phyloP scores from a whole-genome alignment of 1,140 invertebrate species.

The Spodoptera frugiperda region DNA sequence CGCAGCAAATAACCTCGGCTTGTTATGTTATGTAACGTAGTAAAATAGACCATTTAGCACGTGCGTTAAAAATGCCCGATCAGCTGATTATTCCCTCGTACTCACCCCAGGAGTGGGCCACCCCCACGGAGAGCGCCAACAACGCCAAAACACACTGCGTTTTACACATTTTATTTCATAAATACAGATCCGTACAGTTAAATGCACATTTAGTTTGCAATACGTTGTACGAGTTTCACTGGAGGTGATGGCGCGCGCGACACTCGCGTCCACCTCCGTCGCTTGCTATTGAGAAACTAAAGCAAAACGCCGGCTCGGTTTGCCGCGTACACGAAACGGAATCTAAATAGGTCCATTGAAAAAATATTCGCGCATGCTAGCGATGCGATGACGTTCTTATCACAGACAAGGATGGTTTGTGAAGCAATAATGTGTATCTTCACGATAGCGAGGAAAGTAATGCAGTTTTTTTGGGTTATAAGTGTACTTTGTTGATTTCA shows the following conservation, averaged over 20 bases:
- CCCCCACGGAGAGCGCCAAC: slow-evolving; percentile 60
- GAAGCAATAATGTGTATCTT: not conserved
- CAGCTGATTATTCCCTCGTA: slow-evolving; percentile 75
- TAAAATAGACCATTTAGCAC: slow-evolving; percentile 75
- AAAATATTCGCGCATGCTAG: slow-evolving; percentile 65
- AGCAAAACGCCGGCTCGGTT: slow-evolving; percentile 52
- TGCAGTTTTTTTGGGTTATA: not conserved
- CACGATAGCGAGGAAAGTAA: not conserved
- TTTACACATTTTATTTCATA: slow-evolving; percentile 80
- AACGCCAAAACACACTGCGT: slow-evolving; percentile 70
- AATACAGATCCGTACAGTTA: slow-evolving; percentile 66
- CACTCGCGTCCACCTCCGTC: slow-evolving; percentile 65
- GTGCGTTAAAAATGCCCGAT: slow-evolving; percentile 70
- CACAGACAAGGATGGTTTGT: slow-evolving; percentile 42
- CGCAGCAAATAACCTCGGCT: slow-evolving; percentile 48
- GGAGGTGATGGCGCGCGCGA: slow-evolving; percentile 69
- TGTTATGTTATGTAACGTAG: slow-evolving; percentile 61
- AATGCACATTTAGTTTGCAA: slow-evolving; percentile 75
- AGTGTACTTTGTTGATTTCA: too few relatives aligned
- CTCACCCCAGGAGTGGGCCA: slow-evolving; percentile 78
- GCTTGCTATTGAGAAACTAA: slow-evolving; percentile 80
- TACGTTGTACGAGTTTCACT: slow-evolving; percentile 74
- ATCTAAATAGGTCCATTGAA: slow-evolving; percentile 75
- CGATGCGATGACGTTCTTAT: slow-evolving; percentile 42
- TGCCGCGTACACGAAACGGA: slow-evolving; percentile 63